phyloP scores from a whole-genome alignment of 2,113 vertebrate species.

The Illadopsis cleaveri region DNA sequence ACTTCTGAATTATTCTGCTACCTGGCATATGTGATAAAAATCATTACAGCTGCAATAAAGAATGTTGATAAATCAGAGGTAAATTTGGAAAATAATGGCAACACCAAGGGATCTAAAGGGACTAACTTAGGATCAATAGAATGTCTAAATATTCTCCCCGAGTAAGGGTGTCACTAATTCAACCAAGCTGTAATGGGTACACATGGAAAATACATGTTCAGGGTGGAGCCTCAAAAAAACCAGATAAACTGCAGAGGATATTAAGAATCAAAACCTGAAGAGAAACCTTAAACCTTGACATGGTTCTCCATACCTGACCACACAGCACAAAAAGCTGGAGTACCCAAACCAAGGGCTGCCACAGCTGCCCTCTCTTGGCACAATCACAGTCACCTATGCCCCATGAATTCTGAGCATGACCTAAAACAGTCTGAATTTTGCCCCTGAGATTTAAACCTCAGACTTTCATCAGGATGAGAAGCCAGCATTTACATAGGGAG shows the following conservation, averaged over 20 bases:
- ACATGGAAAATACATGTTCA: neutral
- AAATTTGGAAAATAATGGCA: neutral
- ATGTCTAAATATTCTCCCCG: neutral
- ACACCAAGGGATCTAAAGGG: neutral
- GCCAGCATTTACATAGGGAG: neutral
- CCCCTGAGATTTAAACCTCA: neutral
- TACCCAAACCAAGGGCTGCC: neutral
- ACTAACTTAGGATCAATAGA: neutral
- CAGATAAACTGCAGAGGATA: neutral
- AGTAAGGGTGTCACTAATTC: neutral
- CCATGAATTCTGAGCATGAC: neutral
- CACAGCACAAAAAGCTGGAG: neutral
- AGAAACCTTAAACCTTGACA: neutral
- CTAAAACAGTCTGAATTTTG: neutral
- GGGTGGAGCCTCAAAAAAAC: neutral
- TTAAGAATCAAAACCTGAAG: neutral
- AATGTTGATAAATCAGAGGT: neutral
- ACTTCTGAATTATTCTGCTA: neutral
- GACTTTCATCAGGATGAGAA: neutral
- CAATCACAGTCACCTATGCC: neutral
- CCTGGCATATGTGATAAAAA: neutral
- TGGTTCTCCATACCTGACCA: neutral
- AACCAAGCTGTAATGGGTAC: neutral
- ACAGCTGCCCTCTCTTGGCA: neutral
- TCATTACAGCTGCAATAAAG: neutral